phyloP scores from a whole-genome alignment of 1,140 invertebrate species.

The Psilanteris sp. region DNA sequence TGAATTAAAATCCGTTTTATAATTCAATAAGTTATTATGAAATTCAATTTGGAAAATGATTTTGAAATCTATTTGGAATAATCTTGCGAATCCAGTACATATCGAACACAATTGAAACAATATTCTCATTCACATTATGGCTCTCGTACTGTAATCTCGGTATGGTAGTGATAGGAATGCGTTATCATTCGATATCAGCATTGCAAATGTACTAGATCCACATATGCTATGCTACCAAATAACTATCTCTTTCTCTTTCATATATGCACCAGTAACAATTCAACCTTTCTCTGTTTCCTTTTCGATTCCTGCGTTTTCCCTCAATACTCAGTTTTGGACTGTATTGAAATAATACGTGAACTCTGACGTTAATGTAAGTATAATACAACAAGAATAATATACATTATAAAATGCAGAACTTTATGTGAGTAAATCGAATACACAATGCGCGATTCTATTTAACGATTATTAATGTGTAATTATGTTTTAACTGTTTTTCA shows the following conservation, averaged over 20 bases:
- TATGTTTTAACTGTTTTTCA: too few species aligned
- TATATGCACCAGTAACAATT: background rate
- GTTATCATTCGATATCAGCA: constrained; percentile 73
- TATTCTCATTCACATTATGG: constrained; percentile 60
- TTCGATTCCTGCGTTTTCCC: constrained; percentile 43
- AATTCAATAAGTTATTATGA: constrained; percentile 16
- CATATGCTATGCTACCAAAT: constrained; percentile 57
- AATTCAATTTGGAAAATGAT: constrained; percentile 43
- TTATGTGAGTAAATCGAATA: constrained; percentile 33
- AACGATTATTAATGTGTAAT: too few species aligned
- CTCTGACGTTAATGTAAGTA: constrained; percentile 67
- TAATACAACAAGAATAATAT: constrained; percentile 66
- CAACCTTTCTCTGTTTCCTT: constrained; percentile 21
- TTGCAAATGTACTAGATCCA: constrained; percentile 67
- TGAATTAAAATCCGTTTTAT: constrained; percentile 2
- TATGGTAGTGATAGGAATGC: constrained; percentile 68
- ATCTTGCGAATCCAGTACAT: constrained; percentile 53
- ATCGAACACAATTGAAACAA: constrained; percentile 60
- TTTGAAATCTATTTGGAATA: constrained; percentile 59
- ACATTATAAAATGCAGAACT: constrained; percentile 25
- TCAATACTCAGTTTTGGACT: constrained; percentile 41
- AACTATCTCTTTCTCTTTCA: constrained; percentile 43
- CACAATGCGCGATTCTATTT: constrained; percentile 7
- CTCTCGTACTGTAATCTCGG: constrained; percentile 56
- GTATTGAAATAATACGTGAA: constrained; percentile 72